Percentiles rank a stretch among this genome's conserved stretches.
phyloP scores from a whole-genome alignment of 2,113 vertebrate species.

The Periophthalmus modestus region DNA sequence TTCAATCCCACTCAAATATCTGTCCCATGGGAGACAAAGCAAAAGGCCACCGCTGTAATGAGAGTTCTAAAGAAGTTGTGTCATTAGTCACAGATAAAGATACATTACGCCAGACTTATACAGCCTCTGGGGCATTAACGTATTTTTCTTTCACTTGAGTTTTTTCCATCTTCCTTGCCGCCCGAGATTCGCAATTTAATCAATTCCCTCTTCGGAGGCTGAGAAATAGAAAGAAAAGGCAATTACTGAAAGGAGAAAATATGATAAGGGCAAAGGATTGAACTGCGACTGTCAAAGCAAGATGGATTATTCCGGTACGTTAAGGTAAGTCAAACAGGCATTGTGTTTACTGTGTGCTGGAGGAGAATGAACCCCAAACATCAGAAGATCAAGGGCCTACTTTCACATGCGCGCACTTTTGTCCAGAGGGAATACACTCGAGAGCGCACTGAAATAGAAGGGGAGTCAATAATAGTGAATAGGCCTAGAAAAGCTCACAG shows the following conservation, averaged over 20 bases:
- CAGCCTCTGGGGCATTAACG: conserved; percentile 45
- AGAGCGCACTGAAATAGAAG: conserved; percentile 6
- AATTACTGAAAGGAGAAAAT: conserved; percentile 64
- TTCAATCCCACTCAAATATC: conserved; percentile 32
- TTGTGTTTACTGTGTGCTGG: conserved; percentile 45
- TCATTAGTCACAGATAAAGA: conserved; percentile 68
- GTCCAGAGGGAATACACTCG: conserved; percentile 12
- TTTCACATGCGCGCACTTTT: conserved; percentile 14
- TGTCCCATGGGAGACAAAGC: conserved; percentile 37
- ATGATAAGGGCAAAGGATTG: conserved; percentile 57
- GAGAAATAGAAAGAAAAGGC: conserved; percentile 63
- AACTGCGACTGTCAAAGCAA: conserved; percentile 52
- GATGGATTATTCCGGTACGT: conserved; percentile 57
- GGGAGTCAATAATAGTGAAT: conserved; percentile 9
- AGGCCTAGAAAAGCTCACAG: conserved; percentile 11
- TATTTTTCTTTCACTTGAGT: conserved; percentile 46
- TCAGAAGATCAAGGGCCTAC: conserved; percentile 10
- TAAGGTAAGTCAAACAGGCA: conserved; percentile 43
- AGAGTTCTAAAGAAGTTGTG: conserved; percentile 48
- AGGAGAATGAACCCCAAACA: conserved; percentile 49
- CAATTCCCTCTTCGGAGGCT: conserved; percentile 52
- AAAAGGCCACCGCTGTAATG: conserved; percentile 43
- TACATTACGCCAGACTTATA: conserved; percentile 55
- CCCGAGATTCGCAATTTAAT: conserved; percentile 62
- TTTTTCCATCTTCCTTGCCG: conserved; percentile 15